Conservation (phyloP, 2,113 vertebrate genomes). For the Stictonetta naevosa region DNA sequence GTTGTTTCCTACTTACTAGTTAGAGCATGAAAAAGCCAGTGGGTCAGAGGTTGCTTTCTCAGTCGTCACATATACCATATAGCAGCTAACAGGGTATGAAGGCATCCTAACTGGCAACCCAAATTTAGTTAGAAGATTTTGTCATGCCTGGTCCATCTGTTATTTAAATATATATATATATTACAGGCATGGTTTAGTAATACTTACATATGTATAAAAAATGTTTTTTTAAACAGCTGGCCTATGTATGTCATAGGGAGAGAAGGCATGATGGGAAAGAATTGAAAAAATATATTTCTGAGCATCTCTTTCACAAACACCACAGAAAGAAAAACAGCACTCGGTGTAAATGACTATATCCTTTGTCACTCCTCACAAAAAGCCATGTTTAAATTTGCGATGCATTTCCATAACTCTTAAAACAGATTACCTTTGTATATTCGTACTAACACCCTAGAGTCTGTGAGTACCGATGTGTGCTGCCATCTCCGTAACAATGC, state of each 20-base stretch:
- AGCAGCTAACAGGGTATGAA: conserved; percentile 4
- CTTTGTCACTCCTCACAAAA: conserved; percentile 41
- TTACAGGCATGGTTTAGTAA: neutral
- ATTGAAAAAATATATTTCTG: neutral
- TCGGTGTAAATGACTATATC: conserved; percentile 8
- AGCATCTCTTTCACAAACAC: neutral
- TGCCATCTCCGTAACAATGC: neutral
- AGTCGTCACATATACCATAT: conserved; percentile 15
- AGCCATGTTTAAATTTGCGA: conserved; percentile 28
- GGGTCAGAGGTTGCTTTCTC: conserved; percentile 61
- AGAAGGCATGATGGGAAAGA: neutral
- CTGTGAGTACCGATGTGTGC: neutral
- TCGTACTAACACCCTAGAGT: neutral
- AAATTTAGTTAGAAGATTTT: conserved; percentile 44
- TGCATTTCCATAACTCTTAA: conserved; percentile 49
- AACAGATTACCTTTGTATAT: conserved; percentile 38
- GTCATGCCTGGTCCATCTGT: conserved; percentile 3
- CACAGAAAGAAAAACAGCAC: conserved; percentile 39
- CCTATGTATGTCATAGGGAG: neutral
- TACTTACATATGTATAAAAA: neutral
- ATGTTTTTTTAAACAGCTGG: conserved; percentile 15
- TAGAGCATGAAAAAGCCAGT: conserved; percentile 67
- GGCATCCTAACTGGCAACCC: conserved; percentile 23
- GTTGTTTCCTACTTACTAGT: conserved; percentile 72
- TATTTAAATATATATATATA: neutral